Conservation (phyloP, 2,113 vertebrate species). For the Gasterosteus nipponicus region DNA sequence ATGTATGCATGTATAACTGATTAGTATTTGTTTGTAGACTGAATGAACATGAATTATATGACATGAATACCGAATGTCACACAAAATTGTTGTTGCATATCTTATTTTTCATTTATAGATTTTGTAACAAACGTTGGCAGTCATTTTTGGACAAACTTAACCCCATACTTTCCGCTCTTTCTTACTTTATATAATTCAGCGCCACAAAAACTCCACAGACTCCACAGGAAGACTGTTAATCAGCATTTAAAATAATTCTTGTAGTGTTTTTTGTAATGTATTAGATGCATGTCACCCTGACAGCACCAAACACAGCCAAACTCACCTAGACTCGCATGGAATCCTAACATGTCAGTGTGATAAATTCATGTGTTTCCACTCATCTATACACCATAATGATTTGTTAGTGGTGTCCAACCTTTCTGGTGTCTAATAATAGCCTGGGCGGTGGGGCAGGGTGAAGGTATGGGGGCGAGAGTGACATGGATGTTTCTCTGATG, state of each 20-base stretch:
- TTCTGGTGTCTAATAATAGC: conserved; percentile 54
- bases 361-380: conserved; percentile 53
- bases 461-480: conserved; percentile 22
- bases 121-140: not conserved
- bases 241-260: not conserved
- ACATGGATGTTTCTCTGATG: conserved; percentile 25
- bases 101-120: not conserved
- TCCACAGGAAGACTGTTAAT: not conserved
- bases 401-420: conserved; percentile 53
- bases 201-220: not conserved
- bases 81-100: not conserved
- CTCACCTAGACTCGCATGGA: not conserved
- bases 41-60: not conserved
- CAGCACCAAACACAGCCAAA: rapidly evolving
- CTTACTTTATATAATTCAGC: not conserved
- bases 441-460: conserved; percentile 1
- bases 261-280: not conserved
- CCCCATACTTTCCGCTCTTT: not conserved
- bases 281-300: not conserved
- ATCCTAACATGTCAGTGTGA: conserved; percentile 33
- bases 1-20: not conserved
- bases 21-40: not conserved
- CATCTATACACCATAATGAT: conserved; percentile 50
- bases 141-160: not conserved
- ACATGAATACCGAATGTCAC: not conserved